Conservation (phyloP, 2,797 vertebrate species). For the Pipistrellus nathusii region DNA sequence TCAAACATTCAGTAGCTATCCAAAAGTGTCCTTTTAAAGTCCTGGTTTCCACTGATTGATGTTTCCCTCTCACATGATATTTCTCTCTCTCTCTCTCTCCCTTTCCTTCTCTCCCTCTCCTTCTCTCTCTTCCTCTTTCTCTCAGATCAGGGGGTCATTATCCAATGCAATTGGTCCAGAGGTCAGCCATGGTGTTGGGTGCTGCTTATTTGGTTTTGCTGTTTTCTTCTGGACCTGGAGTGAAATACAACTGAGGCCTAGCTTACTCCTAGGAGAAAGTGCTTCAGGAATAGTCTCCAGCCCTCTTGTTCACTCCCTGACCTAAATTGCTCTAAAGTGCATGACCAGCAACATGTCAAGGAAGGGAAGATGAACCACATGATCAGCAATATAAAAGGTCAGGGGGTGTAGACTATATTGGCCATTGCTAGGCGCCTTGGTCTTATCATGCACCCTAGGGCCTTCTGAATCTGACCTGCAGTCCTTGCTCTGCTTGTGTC, state of each 20-base stretch:
- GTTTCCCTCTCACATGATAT: too few species aligned
- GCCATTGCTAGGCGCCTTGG: background rate
- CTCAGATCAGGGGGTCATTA: background rate
- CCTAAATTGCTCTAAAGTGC: background rate
- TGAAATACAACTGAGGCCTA: background rate
- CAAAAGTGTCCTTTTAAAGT: background rate
- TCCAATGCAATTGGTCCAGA: background rate
- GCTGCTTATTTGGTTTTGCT: background rate
- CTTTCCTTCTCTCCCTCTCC: too few species aligned
- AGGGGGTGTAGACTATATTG: background rate
- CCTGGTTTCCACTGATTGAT: background rate
- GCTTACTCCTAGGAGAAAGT: background rate
- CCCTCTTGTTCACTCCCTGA: background rate
- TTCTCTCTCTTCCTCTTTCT: too few species aligned
- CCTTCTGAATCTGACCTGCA: background rate
- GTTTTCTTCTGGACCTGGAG: background rate
- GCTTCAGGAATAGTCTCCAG: background rate
- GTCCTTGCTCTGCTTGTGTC: background rate
- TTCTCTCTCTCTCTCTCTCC: too few species aligned
- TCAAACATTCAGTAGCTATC: background rate
- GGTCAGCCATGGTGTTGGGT: background rate
- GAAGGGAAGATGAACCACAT: background rate
- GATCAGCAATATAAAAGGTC: background rate
- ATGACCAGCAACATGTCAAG: background rate
- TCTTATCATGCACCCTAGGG: background rate